phyloP scores from a whole-genome alignment of 92 coral and sea anemone species.

The Phenganax subtilis region DNA sequence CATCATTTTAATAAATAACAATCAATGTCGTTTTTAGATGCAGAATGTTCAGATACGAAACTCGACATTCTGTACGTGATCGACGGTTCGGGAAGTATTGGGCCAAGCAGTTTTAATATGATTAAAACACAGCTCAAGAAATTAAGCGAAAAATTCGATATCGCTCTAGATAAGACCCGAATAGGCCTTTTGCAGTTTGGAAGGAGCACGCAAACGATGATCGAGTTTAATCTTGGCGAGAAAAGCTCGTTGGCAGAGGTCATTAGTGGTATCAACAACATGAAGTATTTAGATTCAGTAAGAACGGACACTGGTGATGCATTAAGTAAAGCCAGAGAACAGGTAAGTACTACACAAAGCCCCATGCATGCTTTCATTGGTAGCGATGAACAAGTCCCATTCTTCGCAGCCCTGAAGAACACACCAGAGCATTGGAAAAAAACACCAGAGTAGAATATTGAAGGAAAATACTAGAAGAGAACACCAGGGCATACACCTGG shows the following conservation, averaged over 20 bases:
- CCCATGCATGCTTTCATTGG: no score
- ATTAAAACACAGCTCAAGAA: background rate
- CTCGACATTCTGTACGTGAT: constrained; percentile 16
- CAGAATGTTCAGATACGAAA: background rate
- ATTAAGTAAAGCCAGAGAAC: constrained; percentile 11
- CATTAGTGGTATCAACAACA: background rate
- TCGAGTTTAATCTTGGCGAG: constrained; percentile 9
- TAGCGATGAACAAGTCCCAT: no score
- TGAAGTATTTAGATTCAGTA: background rate
- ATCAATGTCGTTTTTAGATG: constrained; percentile 3
- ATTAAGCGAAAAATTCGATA: constrained; percentile 7
- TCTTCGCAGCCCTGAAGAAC: no score
- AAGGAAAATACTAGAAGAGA: no score
- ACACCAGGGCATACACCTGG: no score
- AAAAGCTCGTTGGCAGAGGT: background rate
- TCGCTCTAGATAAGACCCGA: constrained; percentile 9
- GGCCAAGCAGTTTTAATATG: background rate
- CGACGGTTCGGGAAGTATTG: constrained; percentile 29
- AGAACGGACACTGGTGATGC: constrained; percentile 14
- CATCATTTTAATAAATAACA: no score
- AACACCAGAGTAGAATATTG: no score
- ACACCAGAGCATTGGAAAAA: no score
- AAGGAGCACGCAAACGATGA: background rate
- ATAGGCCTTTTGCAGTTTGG: constrained; percentile 32
- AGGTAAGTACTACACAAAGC: background rate